A percentile compares a stretch with the other conserved stretches of the same genome.
Conservation (phyloP, 1,140 invertebrate genomes). For the Dendrolimus punctatus region DNA sequence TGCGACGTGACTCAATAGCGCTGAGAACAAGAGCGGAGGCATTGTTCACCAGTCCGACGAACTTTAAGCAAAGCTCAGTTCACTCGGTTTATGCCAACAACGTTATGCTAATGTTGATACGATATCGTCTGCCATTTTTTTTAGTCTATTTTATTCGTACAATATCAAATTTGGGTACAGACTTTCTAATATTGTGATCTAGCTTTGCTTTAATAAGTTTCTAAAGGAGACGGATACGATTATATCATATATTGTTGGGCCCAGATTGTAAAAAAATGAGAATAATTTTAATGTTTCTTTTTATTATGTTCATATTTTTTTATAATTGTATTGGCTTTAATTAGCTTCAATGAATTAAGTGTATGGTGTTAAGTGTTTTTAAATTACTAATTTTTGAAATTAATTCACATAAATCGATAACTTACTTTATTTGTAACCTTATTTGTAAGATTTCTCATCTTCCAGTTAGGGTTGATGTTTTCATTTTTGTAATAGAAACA, state of each 20-base stretch:
- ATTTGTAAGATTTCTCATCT: slow-evolving; percentile 1
- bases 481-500: too few relatives aligned
- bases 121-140: slow-evolving; percentile 37
- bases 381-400: too few relatives aligned
- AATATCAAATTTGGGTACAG: slow-evolving; percentile 32
- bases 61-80: slow-evolving; percentile 33
- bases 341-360: too few relatives aligned
- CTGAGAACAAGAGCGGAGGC: slow-evolving; percentile 20
- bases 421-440: slow-evolving; percentile 13
- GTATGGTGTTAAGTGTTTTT: too few relatives aligned
- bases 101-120: slow-evolving; percentile 51
- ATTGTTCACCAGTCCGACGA: slow-evolving; percentile 40
- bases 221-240: too few relatives aligned
- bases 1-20: slow-evolving; percentile 22
- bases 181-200: slow-evolving; percentile 37
- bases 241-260: too few relatives aligned
- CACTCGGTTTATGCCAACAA: slow-evolving; percentile 32
- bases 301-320: too few relatives aligned
- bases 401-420: too few relatives aligned
- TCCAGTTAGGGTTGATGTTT: not conserved
- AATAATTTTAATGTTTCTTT: too few relatives aligned
- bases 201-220: too few relatives aligned
- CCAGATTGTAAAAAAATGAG: too few relatives aligned
- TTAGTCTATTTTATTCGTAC: slow-evolving; percentile 50
- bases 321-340: too few relatives aligned